phyloP scores from a whole-genome alignment of 92 coral and sea anemone species.

The Palythoa caribaeorum region DNA sequence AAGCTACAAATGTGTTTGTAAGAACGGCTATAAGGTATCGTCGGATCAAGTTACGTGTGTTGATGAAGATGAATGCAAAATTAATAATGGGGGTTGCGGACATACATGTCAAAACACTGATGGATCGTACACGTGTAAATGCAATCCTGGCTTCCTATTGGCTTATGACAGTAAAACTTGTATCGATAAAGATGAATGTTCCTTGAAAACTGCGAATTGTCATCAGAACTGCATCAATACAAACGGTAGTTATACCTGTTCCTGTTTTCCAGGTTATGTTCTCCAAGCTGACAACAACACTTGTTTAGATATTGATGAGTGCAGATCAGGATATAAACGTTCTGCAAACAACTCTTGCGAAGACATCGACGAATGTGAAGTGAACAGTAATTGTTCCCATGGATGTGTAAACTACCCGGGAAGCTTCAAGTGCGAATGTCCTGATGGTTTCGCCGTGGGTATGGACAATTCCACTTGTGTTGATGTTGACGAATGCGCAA shows the following conservation, averaged over 20 bases:
- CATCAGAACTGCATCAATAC: constrained; percentile 56
- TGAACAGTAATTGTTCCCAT: constrained; percentile 6
- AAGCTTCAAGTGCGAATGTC: constrained; percentile 33
- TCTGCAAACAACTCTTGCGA: constrained; percentile 36
- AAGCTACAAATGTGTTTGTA: constrained; percentile 51
- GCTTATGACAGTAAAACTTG: constrained; percentile 5
- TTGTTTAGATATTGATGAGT: constrained; percentile 46
- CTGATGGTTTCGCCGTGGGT: constrained; percentile 17
- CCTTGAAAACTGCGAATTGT: constrained; percentile 30
- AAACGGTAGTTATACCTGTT: constrained; percentile 52
- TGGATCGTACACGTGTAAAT: constrained; percentile 15
- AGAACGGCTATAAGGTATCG: constrained; percentile 45
- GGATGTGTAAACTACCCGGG: constrained; percentile 28
- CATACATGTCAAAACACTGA: constrained; percentile 9
- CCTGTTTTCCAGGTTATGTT: constrained; percentile 51
- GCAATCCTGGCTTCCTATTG: constrained; percentile 16
- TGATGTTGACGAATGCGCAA: constrained; percentile 33
- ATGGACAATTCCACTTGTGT: constrained; percentile 17
- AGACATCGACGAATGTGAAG: constrained; percentile 40
- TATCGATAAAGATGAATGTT: constrained; percentile 44
- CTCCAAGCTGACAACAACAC: constrained; percentile 31
- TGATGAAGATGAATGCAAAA: constrained; percentile 42
- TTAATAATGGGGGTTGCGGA: constrained; percentile 8
- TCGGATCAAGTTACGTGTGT: constrained; percentile 52
- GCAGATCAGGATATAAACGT: constrained; percentile 51